phyloP scores from a whole-genome alignment of 2,797 vertebrate genomes.

The Falco berigora region DNA sequence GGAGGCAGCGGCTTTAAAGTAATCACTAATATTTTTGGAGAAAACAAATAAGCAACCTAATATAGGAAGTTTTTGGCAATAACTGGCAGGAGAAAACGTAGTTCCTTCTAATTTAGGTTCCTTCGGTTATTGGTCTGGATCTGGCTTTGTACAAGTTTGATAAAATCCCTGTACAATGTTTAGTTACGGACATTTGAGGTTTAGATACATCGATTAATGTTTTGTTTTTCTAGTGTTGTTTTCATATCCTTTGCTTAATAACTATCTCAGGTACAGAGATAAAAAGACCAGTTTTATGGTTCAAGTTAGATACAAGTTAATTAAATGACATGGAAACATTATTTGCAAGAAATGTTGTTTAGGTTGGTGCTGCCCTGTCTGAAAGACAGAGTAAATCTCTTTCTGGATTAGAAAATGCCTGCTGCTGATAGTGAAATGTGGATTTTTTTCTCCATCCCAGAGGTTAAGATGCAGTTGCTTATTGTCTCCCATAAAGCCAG shows the following conservation, averaged over 20 bases:
- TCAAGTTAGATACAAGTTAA: neutral
- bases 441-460: neutral
- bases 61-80: neutral
- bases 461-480: neutral
- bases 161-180: neutral
- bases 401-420: neutral
- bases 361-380: neutral
- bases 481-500: neutral
- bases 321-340: neutral
- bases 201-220: neutral
- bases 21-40: neutral
- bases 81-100: neutral
- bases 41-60: neutral
- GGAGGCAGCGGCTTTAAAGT: neutral
- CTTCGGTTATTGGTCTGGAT: neutral
- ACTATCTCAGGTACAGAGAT: neutral
- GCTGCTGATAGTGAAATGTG: neutral
- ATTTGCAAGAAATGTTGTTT: neutral
- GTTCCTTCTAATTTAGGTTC: neutral
- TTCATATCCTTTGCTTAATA: neutral
- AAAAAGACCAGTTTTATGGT: neutral
- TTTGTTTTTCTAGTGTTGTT: neutral
- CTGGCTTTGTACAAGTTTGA: neutral
- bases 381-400: neutral
- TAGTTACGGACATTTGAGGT: neutral